Evolutionary conservation across 2,113 vertebrate genomes (phyloP).

Genomic region (Raja brachyura): DNA sequence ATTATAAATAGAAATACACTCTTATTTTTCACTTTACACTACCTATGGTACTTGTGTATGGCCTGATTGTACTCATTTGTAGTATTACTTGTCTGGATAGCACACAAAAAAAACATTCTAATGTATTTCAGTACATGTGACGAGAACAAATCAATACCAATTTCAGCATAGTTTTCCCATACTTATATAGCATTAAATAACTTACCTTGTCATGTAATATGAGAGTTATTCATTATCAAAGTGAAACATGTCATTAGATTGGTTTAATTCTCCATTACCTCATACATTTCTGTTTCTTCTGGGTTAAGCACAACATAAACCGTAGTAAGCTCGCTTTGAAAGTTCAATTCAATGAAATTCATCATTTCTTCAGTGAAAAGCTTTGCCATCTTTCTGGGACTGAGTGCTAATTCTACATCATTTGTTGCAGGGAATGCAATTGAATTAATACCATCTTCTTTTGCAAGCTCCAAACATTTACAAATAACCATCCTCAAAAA

Average conservation of each 20-base stretch:
- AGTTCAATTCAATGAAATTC: constrained; percentile 42
- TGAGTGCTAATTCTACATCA: constrained; percentile 45
- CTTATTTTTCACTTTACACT: too few species aligned
- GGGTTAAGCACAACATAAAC: constrained; percentile 64
- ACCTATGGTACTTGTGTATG: too few species aligned
- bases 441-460: fast-evolving
- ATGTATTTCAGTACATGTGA: too few species aligned
- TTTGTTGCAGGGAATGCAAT: constrained; percentile 70
- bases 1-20: too few species aligned
- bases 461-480: constrained; percentile 46
- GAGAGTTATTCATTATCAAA: not conserved
- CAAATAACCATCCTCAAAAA: constrained; percentile 42
- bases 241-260: not conserved
- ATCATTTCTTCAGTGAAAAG: constrained; percentile 56
- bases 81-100: too few species aligned
- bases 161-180: too few species aligned
- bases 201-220: not conserved
- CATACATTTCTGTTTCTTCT: not conserved
- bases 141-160: too few species aligned
- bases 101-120: too few species aligned
- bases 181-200: too few species aligned
- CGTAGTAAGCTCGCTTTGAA: constrained; percentile 20
- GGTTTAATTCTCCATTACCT: constrained; percentile 52
- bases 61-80: too few species aligned
- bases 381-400: constrained; percentile 39